These are phyloP conservation scores for Conops quadrifasciatus DNA, from an alignment of 2,888 invertebrate genomes.

Conservation along the genomic window DNA sequence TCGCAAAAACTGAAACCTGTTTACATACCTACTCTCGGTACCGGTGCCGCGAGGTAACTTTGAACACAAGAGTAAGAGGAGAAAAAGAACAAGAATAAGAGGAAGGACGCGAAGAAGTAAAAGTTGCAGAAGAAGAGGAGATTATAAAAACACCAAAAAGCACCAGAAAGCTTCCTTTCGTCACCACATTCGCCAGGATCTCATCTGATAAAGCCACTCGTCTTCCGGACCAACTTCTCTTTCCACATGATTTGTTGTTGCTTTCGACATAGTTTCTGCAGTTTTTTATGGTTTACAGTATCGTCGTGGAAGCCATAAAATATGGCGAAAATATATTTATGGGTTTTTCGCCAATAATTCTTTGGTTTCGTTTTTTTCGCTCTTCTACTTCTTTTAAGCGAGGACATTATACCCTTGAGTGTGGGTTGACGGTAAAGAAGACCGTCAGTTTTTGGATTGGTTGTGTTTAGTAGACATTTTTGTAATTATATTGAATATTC, in stretches of 20 bases:
- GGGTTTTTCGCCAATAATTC: background rate
- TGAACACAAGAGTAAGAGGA: constrained; percentile 33
- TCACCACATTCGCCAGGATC: constrained; percentile 37
- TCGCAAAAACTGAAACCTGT: constrained; percentile 4
- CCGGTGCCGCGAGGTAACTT: constrained; percentile 13
- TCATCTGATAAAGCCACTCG: constrained; percentile 3
- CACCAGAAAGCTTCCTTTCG: constrained; percentile 28
- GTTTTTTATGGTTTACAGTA: constrained; percentile 55
- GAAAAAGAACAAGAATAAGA: constrained; percentile 40
- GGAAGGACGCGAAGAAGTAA: constrained; percentile 8
- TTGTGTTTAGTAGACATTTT: background rate
- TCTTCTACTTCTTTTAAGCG: background rate
- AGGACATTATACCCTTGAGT: background rate
- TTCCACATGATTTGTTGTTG: constrained; percentile 4
- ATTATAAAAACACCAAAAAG: constrained; percentile 44
- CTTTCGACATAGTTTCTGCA: constrained; percentile 55
- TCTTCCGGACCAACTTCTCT: too few species aligned
- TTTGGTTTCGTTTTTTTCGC: background rate
- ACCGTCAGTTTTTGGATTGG: background rate
- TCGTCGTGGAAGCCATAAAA: constrained; percentile 50
- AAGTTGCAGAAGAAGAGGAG: constrained; percentile 43
- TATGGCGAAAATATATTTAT: constrained; percentile 47
- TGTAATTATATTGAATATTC: background rate
- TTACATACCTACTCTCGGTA: constrained; percentile 24
- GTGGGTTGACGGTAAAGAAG: background rate